Percentiles rank a stretch among this genome's conserved stretches.
phyloP scores from a whole-genome alignment of 2,888 invertebrate genomes.

The Amiota mariae region DNA sequence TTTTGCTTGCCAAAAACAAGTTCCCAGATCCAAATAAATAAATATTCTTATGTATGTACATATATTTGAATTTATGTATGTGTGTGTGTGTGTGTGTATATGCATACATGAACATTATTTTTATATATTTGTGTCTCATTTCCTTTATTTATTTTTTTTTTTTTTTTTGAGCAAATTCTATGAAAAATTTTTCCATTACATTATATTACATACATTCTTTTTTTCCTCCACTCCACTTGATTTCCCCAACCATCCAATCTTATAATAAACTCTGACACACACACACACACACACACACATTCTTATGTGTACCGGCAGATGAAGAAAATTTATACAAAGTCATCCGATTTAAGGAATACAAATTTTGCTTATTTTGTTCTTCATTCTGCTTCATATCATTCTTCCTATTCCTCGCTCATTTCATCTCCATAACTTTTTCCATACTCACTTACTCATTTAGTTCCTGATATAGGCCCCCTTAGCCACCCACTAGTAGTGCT shows the following conservation, averaged over 20 bases:
- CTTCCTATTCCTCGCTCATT: slow-evolving; percentile 8
- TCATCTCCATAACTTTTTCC: slow-evolving; percentile 36
- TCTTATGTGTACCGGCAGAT: slow-evolving; percentile 52
- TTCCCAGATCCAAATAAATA: slow-evolving; percentile 42
- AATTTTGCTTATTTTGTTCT: slow-evolving; percentile 67
- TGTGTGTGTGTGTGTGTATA: not conserved
- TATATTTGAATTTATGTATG: slow-evolving; percentile 32
- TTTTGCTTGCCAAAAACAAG: slow-evolving; percentile 35
- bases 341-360: slow-evolving; percentile 72
- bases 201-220: slow-evolving; percentile 51
- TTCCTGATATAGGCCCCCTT: not conserved
- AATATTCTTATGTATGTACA: slow-evolving; percentile 30
- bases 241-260: slow-evolving; percentile 19
- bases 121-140: slow-evolving; percentile 59
- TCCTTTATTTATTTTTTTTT: slow-evolving; percentile 50
- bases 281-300: slow-evolving; percentile 42
- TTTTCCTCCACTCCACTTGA: slow-evolving; percentile 48
- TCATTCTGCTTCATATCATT: not conserved
- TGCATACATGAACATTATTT: slow-evolving; percentile 17
- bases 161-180: slow-evolving; percentile 71
- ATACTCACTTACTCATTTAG: slow-evolving; percentile 7
- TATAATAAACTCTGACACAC: slow-evolving; percentile 19
- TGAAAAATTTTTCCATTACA: slow-evolving; percentile 71
- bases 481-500: slow-evolving; percentile 42
- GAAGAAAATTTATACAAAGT: slow-evolving; percentile 71